Conservation (phyloP, 2,888 invertebrate genomes). For the Tetanocera ferruginea region DNA sequence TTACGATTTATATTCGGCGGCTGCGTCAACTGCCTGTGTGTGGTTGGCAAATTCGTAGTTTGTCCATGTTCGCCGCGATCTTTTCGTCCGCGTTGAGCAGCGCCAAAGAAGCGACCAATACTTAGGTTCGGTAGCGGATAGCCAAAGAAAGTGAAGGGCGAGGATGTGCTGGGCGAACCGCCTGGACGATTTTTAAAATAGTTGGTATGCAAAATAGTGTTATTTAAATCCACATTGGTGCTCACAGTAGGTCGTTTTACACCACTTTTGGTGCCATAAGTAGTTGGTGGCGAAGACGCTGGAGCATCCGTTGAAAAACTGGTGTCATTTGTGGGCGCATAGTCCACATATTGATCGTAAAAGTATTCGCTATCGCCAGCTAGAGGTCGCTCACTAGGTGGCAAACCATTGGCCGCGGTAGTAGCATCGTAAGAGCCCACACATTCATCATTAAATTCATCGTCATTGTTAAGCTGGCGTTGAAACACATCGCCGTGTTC, state of each 20-base stretch:
- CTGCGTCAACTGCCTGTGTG: slow-evolving; percentile 11
- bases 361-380: slow-evolving; percentile 86
- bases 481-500: slow-evolving; percentile 81
- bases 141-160: slow-evolving; percentile 86
- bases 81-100: slow-evolving; percentile 65
- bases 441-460: slow-evolving; percentile 71
- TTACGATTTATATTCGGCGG: slow-evolving; percentile 48
- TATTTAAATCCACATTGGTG: slow-evolving; percentile 72
- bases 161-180: slow-evolving; percentile 49
- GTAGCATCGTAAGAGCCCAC: slow-evolving; percentile 64
- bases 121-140: slow-evolving; percentile 83
- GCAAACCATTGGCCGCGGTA: slow-evolving; percentile 55
- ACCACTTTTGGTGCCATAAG: slow-evolving; percentile 74
- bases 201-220: slow-evolving; percentile 68
- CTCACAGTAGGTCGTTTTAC: slow-evolving; percentile 72
- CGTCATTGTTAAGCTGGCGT: slow-evolving; percentile 71
- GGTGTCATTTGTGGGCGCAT: slow-evolving; percentile 72
- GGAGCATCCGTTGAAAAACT: slow-evolving; percentile 39
- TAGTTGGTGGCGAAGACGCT: slow-evolving; percentile 68
- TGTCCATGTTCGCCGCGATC: slow-evolving; percentile 56
- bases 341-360: slow-evolving; percentile 86
- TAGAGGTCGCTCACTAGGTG: slow-evolving; percentile 73
- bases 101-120: slow-evolving; percentile 76
- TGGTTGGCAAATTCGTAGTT: not conserved
- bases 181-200: slow-evolving; percentile 63